Conservation (phyloP, 1,140 invertebrate species). For the Trissolcus basalis region DNA sequence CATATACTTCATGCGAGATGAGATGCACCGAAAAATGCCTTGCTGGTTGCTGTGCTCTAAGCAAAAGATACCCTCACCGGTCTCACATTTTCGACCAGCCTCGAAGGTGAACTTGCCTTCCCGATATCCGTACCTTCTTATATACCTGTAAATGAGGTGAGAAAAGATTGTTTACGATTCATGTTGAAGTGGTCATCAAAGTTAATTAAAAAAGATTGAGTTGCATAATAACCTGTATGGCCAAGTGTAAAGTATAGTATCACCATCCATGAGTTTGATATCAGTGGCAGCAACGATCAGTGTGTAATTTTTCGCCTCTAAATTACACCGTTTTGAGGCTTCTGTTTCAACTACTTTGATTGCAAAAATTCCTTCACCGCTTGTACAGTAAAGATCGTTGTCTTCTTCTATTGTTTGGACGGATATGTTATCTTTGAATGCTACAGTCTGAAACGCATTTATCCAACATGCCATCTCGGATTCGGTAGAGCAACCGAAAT, state of each 20-base stretch:
- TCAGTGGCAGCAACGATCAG: slow-evolving; percentile 84
- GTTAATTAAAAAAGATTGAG: too few relatives aligned
- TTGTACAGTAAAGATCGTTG: slow-evolving; percentile 90
- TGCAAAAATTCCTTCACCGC: slow-evolving; percentile 86
- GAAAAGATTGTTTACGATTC: too few relatives aligned
- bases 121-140: slow-evolving; percentile 88
- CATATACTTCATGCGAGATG: slow-evolving; percentile 89
- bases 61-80: slow-evolving; percentile 89
- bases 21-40: slow-evolving; percentile 87
- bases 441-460: slow-evolving; percentile 85
- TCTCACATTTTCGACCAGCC: slow-evolving; percentile 91
- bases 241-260: slow-evolving; percentile 86
- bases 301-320: slow-evolving; percentile 83
- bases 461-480: slow-evolving; percentile 86
- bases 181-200: too few relatives aligned
- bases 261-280: slow-evolving; percentile 83
- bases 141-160: slow-evolving; percentile 86
- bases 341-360: slow-evolving; percentile 87
- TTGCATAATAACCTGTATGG: slow-evolving; percentile 87
- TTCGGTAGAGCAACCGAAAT: slow-evolving; percentile 84
- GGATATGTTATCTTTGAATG: slow-evolving; percentile 83
- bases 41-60: slow-evolving; percentile 86
- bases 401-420: slow-evolving; percentile 86
- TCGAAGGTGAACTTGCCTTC: slow-evolving; percentile 91
- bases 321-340: slow-evolving; percentile 83